Evolutionary conservation across 2,797 vertebrate species (phyloP).

Genomic region (Takifugu rubripes): DNA sequence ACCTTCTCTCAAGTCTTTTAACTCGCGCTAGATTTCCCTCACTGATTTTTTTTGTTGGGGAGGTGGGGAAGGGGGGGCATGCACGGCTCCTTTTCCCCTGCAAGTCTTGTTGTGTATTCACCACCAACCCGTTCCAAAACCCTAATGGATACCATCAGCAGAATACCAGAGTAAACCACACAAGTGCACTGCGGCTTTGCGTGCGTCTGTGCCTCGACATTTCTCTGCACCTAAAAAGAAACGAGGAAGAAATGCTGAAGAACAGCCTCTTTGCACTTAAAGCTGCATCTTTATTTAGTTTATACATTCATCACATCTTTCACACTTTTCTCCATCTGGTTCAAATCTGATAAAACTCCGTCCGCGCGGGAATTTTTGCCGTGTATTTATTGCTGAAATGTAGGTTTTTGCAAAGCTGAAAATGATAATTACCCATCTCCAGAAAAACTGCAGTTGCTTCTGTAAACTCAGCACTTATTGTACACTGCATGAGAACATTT

Average conservation of each 20-base stretch:
- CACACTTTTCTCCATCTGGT: background rate
- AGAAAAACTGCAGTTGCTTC: constrained; percentile 42
- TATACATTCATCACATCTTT: constrained; percentile 1
- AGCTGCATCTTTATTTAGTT: constrained; percentile 3
- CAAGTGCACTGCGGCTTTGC: constrained; percentile 67
- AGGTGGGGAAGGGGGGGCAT: constrained; percentile 7
- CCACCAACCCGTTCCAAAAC: constrained; percentile 22
- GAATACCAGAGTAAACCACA: constrained; percentile 73
- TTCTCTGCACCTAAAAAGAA: constrained; percentile 38
- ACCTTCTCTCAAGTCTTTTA: constrained; percentile 46
- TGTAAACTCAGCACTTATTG: constrained; percentile 50
- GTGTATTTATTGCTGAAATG: constrained; percentile 31
- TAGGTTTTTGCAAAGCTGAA: constrained; percentile 32
- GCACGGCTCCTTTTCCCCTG: constrained; percentile 21
- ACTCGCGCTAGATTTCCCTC: constrained; percentile 41
- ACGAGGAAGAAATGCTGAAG: background rate
- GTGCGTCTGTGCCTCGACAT: constrained; percentile 59
- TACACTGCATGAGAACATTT: constrained; percentile 38
- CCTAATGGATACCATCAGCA: constrained; percentile 71
- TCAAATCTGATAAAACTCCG: background rate
- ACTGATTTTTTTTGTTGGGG: constrained; percentile 23
- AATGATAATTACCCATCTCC: constrained; percentile 43
- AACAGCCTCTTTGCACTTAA: background rate
- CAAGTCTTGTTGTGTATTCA: constrained; percentile 42
- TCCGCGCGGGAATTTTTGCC: constrained; percentile 1